These are phyloP conservation scores for Melanostoma scalare DNA, from an alignment of 2,888 invertebrate species.

Conservation along the genomic window DNA sequence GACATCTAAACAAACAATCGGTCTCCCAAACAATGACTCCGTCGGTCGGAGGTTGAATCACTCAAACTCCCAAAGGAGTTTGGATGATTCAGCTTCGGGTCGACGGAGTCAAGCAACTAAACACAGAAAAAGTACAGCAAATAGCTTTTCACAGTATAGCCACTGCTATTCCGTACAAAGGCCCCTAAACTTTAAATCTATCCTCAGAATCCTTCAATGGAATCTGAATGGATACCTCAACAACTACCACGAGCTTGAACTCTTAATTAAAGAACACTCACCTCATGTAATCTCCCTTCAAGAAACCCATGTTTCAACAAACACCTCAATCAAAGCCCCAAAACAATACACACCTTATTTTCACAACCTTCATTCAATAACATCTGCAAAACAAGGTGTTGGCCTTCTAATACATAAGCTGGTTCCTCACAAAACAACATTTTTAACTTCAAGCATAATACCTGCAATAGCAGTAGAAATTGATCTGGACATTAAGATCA, in stretches of 20 bases:
- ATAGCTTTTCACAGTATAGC: slow-evolving; percentile 3
- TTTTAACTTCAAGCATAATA: not conserved
- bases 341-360: slow-evolving; percentile 4
- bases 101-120: not conserved
- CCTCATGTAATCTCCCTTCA: slow-evolving; percentile 49
- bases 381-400: slow-evolving; percentile 1
- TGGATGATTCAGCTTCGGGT: not conserved
- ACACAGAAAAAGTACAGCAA: not conserved
- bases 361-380: not conserved
- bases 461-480: slow-evolving; percentile 42
- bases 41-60: not conserved
- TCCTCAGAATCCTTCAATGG: slow-evolving; percentile 5
- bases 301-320: not conserved
- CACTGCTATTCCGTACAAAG: not conserved
- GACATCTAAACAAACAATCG: not conserved
- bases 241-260: slow-evolving; percentile 1
- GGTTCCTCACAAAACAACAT: slow-evolving; percentile 38
- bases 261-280: slow-evolving; percentile 10
- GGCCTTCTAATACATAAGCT: slow-evolving; percentile 7
- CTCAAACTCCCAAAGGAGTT: not conserved
- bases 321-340: no score
- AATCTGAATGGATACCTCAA: slow-evolving; percentile 1
- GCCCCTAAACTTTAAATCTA: not conserved
- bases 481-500: slow-evolving; percentile 15
- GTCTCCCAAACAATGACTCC: not conserved